Evolutionary conservation across 2,888 invertebrate species (phyloP), one percentile per base, ranked within the genome.

Genomic region (Rhingia campestris): DNA sequence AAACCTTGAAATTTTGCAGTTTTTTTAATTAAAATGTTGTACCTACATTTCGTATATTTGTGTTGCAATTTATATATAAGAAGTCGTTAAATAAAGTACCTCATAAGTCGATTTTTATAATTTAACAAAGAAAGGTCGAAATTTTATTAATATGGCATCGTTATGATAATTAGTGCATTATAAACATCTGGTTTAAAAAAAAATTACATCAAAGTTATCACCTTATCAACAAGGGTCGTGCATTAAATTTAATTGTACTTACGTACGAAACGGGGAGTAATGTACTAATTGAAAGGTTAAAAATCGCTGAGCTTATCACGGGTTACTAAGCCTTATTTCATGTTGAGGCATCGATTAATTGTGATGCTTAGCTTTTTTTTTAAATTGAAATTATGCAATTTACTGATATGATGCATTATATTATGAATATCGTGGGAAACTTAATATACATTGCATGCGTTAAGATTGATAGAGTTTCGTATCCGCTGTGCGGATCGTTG

Each of bases 171-270:
- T 2, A 22, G 22, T 22, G 1, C 22, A 22, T 22, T 22, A 41
- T 12, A 30, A 56, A 43, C 41, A 58, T 58, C 32, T 43, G 43
- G 43, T 4, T 43, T n/a, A 43, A n/a, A 59, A 12, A 32, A 0
- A n/a, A 30, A 41, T 30, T 7, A 6, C 6, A 30, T 5, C 3
- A 47, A 4, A 22, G 22, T 14, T 6, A 6, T 47, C 7, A 12
- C 30, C 30, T 41, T 58, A 41, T 58, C 41, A n/a, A 6, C 6
- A 12, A 6, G 6, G 14, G 5, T 12, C 6, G 12, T 6, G 4
- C n/a, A 56, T 22, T 12, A 37, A 54, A 56, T 37, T 37, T 37
- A 22, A 37, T 33, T n/a, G 3, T 3, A 53, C 3, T n/a, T 22
- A 22, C 22, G 22, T 22, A 22, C 2, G 12, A 22, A 12, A 7